Conservation (phyloP, 2,888 invertebrate genomes). For the Andrena chrysosceles region DNA sequence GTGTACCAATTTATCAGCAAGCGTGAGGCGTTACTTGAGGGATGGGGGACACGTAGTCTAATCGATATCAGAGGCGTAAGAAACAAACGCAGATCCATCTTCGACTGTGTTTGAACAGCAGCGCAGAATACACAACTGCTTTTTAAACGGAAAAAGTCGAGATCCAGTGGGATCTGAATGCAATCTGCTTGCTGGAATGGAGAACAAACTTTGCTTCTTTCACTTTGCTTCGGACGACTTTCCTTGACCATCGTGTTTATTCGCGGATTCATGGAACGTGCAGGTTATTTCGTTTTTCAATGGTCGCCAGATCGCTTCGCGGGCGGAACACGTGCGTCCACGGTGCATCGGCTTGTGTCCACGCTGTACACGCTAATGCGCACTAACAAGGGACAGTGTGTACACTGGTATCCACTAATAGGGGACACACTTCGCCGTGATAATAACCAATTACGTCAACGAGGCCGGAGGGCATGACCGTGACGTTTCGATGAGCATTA, state of each 20-base stretch:
- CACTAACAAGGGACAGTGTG: constrained; percentile 53
- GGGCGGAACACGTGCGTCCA: constrained; percentile 52
- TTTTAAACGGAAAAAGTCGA: no score
- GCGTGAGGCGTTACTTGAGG: neutral
- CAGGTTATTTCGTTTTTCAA: constrained; percentile 41
- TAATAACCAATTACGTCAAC: constrained; percentile 69
- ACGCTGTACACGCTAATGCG: constrained; percentile 44
- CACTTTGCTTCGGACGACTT: neutral
- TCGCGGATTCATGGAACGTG: neutral
- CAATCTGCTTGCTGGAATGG: no score
- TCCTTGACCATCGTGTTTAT: constrained; percentile 16
- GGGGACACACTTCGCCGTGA: constrained; percentile 67
- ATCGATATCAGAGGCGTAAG: neutral
- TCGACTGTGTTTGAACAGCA: no score
- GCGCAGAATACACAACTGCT: no score
- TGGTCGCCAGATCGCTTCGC: constrained; percentile 38
- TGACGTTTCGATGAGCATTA: constrained; percentile 55
- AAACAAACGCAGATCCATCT: neutral
- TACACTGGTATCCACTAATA: constrained; percentile 59
- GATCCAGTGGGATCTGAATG: no score
- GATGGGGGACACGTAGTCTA: neutral
- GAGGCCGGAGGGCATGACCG: constrained; percentile 67
- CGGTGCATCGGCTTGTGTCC: constrained; percentile 31
- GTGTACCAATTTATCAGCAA: neutral
- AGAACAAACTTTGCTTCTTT: no score